Percentiles rank a stretch among this genome's conserved stretches.
These are phyloP conservation scores for Oceanodroma tethys DNA, from an alignment of 2,113 vertebrate genomes.

Conservation along the genomic window DNA sequence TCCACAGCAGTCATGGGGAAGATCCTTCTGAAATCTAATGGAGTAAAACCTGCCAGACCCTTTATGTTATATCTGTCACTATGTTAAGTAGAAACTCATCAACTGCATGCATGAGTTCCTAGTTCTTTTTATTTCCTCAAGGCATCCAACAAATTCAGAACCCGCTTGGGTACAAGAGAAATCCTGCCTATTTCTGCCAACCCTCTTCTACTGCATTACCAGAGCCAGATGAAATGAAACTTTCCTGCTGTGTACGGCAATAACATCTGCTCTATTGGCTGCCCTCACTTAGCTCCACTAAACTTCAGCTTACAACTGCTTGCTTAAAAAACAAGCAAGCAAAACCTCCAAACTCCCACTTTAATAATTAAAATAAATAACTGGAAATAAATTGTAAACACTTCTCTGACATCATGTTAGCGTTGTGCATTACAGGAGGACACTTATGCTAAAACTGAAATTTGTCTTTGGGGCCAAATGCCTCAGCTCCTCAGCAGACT, in stretches of 20 bases:
- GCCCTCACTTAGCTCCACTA: not conserved
- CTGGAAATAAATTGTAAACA: not conserved
- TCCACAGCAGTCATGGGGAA: not conserved
- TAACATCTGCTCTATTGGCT: not conserved
- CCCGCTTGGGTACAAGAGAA: not conserved
- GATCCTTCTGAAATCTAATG: not conserved
- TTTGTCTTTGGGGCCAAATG: not conserved
- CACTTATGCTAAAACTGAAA: not conserved
- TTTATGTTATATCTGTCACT: not conserved
- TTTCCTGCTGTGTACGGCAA: not conserved
- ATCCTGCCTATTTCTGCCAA: not conserved
- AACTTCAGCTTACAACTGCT: not conserved
- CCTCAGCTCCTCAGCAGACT: not conserved
- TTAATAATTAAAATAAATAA: slow-evolving; percentile 20
- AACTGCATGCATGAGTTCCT: not conserved
- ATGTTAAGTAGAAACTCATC: not conserved
- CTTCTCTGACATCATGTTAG: not conserved
- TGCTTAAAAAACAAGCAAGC: slow-evolving; percentile 11
- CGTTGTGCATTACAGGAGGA: rapidly evolving
- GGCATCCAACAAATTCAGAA: not conserved
- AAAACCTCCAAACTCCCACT: not conserved
- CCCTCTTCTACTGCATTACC: not conserved
- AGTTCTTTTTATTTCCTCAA: not conserved
- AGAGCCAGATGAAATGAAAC: not conserved
- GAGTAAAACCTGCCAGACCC: not conserved